Conservation (phyloP, 2,888 invertebrate genomes). For the Torymus texanus region DNA sequence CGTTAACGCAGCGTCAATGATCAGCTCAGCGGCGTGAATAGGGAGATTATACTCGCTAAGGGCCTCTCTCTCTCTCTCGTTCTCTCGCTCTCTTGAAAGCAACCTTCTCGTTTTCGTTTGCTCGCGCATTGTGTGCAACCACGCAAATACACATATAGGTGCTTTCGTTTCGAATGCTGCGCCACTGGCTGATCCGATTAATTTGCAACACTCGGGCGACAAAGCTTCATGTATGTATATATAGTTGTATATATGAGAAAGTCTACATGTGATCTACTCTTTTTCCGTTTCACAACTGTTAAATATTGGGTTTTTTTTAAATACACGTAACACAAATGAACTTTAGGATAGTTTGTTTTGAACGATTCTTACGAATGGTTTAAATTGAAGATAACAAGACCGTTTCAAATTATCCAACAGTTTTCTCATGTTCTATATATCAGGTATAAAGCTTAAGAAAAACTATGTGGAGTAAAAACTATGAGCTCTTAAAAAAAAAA, state of each 20-base stretch:
- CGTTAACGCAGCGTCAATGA: constrained; percentile 4
- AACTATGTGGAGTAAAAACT: too few species aligned
- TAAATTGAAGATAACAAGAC: too few species aligned
- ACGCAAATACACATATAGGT: neutral
- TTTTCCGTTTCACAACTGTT: too few species aligned
- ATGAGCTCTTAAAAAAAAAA: too few species aligned
- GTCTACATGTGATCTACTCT: too few species aligned
- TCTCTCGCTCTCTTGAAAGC: neutral
- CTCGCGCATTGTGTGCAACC: constrained; percentile 4
- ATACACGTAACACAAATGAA: constrained; percentile 52
- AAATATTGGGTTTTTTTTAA: too few species aligned
- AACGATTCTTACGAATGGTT: too few species aligned
- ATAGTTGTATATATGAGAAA: neutral
- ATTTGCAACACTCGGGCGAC: constrained; percentile 60
- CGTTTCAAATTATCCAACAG: too few species aligned
- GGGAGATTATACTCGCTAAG: constrained; percentile 20
- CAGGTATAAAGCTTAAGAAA: too few species aligned
- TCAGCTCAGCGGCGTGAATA: constrained; percentile 19
- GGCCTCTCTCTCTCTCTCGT: neutral
- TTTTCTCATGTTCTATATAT: too few species aligned
- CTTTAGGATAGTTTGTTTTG: too few species aligned
- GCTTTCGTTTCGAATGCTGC: neutral
- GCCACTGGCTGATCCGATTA: constrained; percentile 60
- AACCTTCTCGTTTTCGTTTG: neutral
- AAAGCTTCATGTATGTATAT: constrained; percentile 24